Percentiles rank a stretch among this genome's conserved stretches.
Conservation (phyloP, 2,888 invertebrate genomes). For the Empis stercorea region DNA sequence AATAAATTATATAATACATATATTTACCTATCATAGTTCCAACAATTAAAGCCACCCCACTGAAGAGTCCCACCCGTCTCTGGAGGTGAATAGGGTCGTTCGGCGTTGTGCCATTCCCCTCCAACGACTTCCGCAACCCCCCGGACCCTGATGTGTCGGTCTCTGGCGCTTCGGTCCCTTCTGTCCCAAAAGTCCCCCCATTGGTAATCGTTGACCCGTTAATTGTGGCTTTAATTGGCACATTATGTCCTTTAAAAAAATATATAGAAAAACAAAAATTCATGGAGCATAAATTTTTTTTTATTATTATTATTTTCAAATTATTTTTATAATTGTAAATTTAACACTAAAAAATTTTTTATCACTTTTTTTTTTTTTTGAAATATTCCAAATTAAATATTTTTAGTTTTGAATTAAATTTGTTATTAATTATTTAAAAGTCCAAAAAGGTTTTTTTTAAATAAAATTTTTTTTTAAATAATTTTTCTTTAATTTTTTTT, state of each 20-base stretch:
- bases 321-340: too few relatives aligned
- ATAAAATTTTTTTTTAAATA: too few relatives aligned
- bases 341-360: background rate
- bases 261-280: constrained; percentile 5
- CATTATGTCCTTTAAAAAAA: constrained; percentile 33
- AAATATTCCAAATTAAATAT: background rate
- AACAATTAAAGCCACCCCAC: constrained; percentile 97
- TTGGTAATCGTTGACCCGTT: constrained; percentile 37
- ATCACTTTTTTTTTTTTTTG: too few relatives aligned
- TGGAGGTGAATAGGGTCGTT: constrained; percentile 97
- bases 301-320: constrained; percentile 1
- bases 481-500: too few relatives aligned
- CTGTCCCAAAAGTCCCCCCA: constrained; percentile 36
- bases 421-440: too few relatives aligned
- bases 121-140: constrained; percentile 48
- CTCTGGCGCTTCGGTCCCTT: constrained; percentile 39
- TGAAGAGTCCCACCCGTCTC: constrained; percentile 98
- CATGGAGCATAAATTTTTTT: constrained; percentile 4
- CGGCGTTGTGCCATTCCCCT: constrained; percentile 88
- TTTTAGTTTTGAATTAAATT: too few relatives aligned
- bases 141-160: constrained; percentile 40
- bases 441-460: too few relatives aligned
- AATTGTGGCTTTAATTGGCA: constrained; percentile 37
- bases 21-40: constrained; percentile 91
- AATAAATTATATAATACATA: constrained; percentile 3